Evolutionary conservation across 2,797 vertebrate genomes (phyloP).

Genomic region (Melanotaenia pygmaea): DNA sequence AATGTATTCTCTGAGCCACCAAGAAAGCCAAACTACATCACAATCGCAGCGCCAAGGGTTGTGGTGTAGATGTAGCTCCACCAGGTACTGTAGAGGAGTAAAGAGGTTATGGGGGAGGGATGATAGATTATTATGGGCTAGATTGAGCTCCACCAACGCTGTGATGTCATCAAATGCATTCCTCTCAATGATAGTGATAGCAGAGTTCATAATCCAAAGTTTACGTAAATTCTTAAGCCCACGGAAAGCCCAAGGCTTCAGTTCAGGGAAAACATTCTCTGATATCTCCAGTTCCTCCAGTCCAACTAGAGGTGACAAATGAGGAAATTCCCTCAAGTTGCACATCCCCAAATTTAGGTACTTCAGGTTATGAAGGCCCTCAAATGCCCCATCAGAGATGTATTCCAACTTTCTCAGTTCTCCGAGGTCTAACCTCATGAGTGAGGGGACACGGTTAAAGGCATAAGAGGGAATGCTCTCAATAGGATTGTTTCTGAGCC

Average conservation of each 20-base stretch:
- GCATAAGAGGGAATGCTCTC: conserved; percentile 98
- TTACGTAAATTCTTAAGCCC: conserved; percentile 93
- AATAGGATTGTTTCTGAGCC: conserved; percentile 97
- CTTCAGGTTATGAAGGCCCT: conserved; percentile 96
- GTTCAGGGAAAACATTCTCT: conserved; percentile 93
- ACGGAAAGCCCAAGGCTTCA: conserved; percentile 92
- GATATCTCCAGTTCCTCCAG: conserved; percentile 98
- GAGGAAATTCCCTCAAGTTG: conserved; percentile 94
- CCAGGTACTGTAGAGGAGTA: conserved; percentile 92
- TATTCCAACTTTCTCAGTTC: conserved; percentile 97
- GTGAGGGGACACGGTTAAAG: conserved; percentile 96
- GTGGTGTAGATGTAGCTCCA: conserved; percentile 96
- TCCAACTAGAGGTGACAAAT: conserved; percentile 90
- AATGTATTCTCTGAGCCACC: conserved; percentile 97
- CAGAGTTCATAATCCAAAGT: conserved; percentile 99
- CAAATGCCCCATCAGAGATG: conserved; percentile 96
- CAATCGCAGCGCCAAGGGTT: conserved; percentile 98
- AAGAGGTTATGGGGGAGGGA: conserved; percentile 97
- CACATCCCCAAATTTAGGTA: conserved; percentile 99
- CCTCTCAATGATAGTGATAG: conserved; percentile 91
- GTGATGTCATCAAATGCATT: conserved; percentile 97
- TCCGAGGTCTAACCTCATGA: conserved; percentile 95
- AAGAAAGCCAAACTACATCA: conserved; percentile 95
- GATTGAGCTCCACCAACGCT: conserved; percentile 94
- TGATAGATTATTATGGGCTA: conserved; percentile 98